Conservation (phyloP, 2,797 vertebrate species). For the Bryconaethiops microstoma region DNA sequence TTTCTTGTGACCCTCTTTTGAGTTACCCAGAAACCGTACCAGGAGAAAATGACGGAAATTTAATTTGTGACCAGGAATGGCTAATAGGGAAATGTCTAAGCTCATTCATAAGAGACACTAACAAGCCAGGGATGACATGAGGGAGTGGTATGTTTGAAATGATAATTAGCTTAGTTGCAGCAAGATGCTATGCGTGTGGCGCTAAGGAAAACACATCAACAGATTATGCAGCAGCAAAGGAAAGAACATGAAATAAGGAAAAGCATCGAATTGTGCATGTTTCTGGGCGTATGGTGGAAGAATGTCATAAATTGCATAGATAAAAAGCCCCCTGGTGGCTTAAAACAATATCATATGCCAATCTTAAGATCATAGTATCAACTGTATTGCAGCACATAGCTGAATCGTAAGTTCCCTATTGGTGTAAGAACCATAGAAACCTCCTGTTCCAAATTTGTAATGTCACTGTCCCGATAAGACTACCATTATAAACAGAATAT, state of each 20-base stretch:
- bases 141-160: slow-evolving; percentile 79
- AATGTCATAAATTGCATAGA: not conserved
- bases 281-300: not conserved
- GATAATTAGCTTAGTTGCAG: slow-evolving; percentile 76
- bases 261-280: not conserved
- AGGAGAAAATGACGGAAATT: not conserved
- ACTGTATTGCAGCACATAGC: not conserved
- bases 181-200: slow-evolving; percentile 61
- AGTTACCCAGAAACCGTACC: not conserved
- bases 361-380: not conserved
- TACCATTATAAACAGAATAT: too few species aligned
- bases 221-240: slow-evolving; percentile 37
- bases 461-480: too few species aligned
- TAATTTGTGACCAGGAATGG: not conserved
- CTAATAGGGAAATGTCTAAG: slow-evolving; percentile 32
- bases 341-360: not conserved
- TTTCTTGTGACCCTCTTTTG: not conserved
- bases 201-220: slow-evolving; percentile 55
- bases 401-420: not conserved
- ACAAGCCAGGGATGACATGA: slow-evolving; percentile 70
- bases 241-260: slow-evolving; percentile 30
- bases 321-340: not conserved
- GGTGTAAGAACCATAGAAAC: not conserved
- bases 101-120: slow-evolving; percentile 63
- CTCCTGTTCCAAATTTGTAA: not conserved